These are phyloP conservation scores for Drosophila fungiperda DNA, from an alignment of 2,888 invertebrate species.

Conservation along the genomic window DNA sequence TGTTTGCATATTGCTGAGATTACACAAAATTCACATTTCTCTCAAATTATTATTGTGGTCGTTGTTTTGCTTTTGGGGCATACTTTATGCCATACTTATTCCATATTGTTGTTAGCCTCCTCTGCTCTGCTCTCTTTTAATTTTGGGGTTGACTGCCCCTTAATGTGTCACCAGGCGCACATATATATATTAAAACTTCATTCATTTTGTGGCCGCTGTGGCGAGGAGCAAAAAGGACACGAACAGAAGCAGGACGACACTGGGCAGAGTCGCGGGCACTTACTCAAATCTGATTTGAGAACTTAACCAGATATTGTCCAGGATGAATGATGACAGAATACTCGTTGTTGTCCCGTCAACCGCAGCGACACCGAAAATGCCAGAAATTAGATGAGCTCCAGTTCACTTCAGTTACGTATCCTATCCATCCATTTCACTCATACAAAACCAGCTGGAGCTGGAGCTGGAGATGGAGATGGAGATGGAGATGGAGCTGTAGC, in stretches of 20 bases:
- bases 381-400: slow-evolving; percentile 72
- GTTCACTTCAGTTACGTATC: slow-evolving; percentile 30
- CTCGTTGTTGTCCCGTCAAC: slow-evolving; percentile 2
- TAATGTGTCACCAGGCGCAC: slow-evolving; percentile 61
- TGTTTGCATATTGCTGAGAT: slow-evolving; percentile 10
- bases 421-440: slow-evolving; percentile 6
- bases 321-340: background rate
- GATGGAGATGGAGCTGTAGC: slow-evolving; percentile 4
- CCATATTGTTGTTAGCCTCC: slow-evolving; percentile 26
- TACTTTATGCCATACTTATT: slow-evolving; percentile 7
- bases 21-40: slow-evolving; percentile 28
- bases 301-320: slow-evolving; percentile 12
- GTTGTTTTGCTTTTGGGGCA: background rate
- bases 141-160: slow-evolving; percentile 21
- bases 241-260: background rate
- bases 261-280: background rate
- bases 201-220: slow-evolving; percentile 53
- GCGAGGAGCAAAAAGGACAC: slow-evolving; percentile 2
- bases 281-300: slow-evolving; percentile 21
- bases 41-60: slow-evolving; percentile 32
- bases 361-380: slow-evolving; percentile 54
- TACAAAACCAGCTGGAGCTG: slow-evolving; percentile 13
- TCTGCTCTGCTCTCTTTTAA: background rate
- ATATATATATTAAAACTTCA: slow-evolving; percentile 64
- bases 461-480: slow-evolving; percentile 12